A percentile compares a stretch with the other conserved stretches of the same genome.
These are phyloP conservation scores for Microctenopoma lineatum DNA, from an alignment of 2,797 vertebrate species.

Conservation along the genomic window DNA sequence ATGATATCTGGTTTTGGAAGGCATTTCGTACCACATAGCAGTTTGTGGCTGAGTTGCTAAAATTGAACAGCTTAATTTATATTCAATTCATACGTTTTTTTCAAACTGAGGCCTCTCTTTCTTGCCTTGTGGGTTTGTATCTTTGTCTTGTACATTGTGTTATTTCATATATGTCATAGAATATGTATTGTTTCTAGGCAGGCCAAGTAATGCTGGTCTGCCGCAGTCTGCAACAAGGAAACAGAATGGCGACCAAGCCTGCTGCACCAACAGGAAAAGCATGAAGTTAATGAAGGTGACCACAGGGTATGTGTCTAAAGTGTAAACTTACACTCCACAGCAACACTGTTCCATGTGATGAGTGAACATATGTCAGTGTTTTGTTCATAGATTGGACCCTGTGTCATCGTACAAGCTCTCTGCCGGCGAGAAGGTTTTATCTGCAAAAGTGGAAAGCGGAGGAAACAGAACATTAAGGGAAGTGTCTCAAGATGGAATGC, in stretches of 20 bases:
- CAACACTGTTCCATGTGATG: not conserved
- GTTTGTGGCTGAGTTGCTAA: slow-evolving; percentile 76
- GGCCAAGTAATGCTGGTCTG: slow-evolving; percentile 71
- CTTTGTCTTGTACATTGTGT: not conserved
- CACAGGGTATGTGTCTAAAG: slow-evolving; percentile 84
- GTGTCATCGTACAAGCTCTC: slow-evolving; percentile 40
- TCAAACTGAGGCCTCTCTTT: slow-evolving; percentile 4
- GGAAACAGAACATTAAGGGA: slow-evolving; percentile 61
- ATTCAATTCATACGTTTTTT: slow-evolving; percentile 8
- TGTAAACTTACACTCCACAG: not conserved
- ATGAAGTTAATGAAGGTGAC: slow-evolving; percentile 89
- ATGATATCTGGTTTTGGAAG: slow-evolving; percentile 76
- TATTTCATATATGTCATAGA: not conserved
- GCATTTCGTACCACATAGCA: slow-evolving; percentile 63
- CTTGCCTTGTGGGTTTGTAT: no score
- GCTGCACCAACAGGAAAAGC: slow-evolving; percentile 87
- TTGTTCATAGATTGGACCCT: slow-evolving; percentile 64
- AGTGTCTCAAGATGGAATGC: slow-evolving; percentile 45
- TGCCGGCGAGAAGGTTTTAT: slow-evolving; percentile 32
- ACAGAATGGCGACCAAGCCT: slow-evolving; percentile 84
- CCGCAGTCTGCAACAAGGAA: slow-evolving; percentile 89
- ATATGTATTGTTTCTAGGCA: slow-evolving; percentile 75
- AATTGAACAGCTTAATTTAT: slow-evolving; percentile 49
- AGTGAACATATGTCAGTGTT: not conserved
- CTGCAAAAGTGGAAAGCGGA: slow-evolving; percentile 57